Conservation (phyloP, 2,113 vertebrate genomes). For the Platichthys stellatus region DNA sequence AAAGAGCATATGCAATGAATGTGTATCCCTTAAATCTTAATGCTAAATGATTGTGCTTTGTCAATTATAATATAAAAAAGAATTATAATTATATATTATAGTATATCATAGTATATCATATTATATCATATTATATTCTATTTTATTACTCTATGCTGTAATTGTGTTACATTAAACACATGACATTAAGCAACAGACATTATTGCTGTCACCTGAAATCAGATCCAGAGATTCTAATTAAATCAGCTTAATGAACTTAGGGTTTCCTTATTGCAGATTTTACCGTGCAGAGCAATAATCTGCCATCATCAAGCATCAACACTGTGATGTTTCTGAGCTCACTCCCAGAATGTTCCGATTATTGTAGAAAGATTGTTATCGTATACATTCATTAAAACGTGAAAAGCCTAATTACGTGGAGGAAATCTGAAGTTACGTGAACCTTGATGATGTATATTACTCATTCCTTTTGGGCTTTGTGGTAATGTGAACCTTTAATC, state of each 20-base stretch:
- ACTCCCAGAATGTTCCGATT: background rate
- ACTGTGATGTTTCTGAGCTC: background rate
- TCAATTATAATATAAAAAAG: background rate
- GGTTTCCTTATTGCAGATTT: constrained; percentile 2
- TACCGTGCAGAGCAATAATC: background rate
- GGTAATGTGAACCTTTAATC: background rate
- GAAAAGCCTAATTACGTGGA: background rate
- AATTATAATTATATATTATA: background rate
- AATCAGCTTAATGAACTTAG: background rate
- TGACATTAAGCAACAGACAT: constrained; percentile 14
- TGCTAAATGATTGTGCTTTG: background rate
- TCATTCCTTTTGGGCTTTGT: background rate
- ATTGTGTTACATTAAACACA: constrained; percentile 3
- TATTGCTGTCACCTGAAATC: constrained; percentile 19
- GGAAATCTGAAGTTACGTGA: background rate
- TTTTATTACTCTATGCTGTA: background rate
- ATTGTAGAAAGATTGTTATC: background rate
- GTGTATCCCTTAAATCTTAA: background rate
- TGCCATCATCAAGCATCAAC: background rate
- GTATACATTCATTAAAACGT: background rate
- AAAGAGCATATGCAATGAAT: too few relatives aligned
- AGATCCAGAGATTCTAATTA: constrained; percentile 31
- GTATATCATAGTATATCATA: background rate
- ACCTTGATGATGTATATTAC: background rate
- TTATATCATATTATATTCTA: background rate